Conservation (phyloP, 2,888 invertebrate species). For the Cephus rjabovi region DNA sequence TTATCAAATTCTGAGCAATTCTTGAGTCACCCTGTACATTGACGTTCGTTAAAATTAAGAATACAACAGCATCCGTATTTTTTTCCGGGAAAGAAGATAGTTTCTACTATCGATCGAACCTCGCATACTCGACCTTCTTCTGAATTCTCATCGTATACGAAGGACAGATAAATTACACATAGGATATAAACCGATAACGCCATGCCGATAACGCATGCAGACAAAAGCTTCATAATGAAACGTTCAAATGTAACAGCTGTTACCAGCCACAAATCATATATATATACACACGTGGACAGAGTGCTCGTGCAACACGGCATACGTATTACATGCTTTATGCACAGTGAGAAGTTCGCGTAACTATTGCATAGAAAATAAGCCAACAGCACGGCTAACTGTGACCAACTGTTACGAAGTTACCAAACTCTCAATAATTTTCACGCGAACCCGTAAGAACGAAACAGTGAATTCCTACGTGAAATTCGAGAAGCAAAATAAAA, state of each 20-base stretch:
- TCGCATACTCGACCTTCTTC: neutral
- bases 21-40: neutral
- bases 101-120: neutral
- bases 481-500: neutral
- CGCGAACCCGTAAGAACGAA: neutral
- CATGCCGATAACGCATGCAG: neutral
- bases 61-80: neutral
- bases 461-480: neutral
- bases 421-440: neutral
- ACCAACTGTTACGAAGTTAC: neutral
- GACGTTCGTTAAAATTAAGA: neutral
- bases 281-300: too few relatives aligned
- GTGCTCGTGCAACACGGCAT: neutral
- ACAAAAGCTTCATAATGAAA: neutral
- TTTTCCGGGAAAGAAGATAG: neutral
- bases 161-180: neutral
- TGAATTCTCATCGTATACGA: neutral
- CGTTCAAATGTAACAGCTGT: slow-evolving; percentile 1
- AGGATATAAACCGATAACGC: neutral
- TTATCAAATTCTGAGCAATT: neutral
- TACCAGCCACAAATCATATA: neutral
- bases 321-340: neutral
- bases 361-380: neutral
- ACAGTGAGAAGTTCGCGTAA: neutral
- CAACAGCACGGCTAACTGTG: neutral